phyloP scores from a whole-genome alignment of 1,140 invertebrate species.

The Formica selysi region DNA sequence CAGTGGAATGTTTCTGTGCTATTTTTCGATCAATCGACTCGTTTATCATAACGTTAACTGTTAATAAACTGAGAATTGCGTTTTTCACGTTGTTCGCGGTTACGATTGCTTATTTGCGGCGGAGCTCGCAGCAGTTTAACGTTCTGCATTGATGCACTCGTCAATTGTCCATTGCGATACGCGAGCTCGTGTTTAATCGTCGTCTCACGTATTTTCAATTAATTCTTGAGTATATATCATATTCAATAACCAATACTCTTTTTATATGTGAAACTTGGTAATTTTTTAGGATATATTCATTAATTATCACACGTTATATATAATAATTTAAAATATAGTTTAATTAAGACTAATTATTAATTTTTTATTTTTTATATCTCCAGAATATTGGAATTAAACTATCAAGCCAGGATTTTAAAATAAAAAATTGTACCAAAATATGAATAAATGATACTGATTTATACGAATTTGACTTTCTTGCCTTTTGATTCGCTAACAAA shows the following conservation, averaged over 20 bases:
- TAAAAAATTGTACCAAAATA: not conserved
- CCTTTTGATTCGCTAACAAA: not conserved
- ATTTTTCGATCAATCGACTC: constrained; percentile 13
- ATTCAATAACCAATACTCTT: not conserved
- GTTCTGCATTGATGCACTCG: constrained; percentile 48
- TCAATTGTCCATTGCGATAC: constrained; percentile 42
- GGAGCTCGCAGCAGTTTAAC: constrained; percentile 45
- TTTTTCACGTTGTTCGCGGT: constrained; percentile 44
- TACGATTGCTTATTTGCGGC: constrained; percentile 47
- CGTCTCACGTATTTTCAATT: constrained; percentile 2
- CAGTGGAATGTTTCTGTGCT: not conserved
- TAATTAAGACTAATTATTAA: not conserved
- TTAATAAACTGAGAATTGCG: constrained; percentile 43
- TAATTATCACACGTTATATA: constrained; percentile 9
- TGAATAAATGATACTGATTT: not conserved
- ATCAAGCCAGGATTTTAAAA: not conserved
- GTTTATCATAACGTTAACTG: constrained; percentile 44
- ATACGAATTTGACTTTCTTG: not conserved
- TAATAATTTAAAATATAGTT: not conserved
- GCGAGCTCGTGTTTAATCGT: not conserved
- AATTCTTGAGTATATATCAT: constrained; percentile 1
- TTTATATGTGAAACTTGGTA: not conserved
- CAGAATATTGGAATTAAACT: not conserved
- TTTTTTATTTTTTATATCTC: not conserved
- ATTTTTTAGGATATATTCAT: not conserved